Evolutionary conservation across 1,140 invertebrate genomes (phyloP), one percentile per base, ranked within the genome.

Genomic region (Eupeodes corollae): DNA sequence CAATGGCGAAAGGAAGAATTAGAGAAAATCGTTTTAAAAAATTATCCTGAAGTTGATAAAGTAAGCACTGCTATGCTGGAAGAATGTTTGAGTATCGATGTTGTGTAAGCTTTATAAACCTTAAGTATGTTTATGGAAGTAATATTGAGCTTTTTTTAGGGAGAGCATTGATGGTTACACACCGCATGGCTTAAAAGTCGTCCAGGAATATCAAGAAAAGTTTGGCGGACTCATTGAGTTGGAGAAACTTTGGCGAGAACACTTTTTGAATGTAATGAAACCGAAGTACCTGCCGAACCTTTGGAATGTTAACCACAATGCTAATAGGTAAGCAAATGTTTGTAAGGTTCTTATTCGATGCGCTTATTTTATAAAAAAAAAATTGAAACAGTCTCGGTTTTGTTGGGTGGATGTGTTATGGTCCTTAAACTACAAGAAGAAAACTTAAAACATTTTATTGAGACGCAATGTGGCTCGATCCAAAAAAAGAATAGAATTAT

Each of bases 271-370:
- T 1, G 75, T 73, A 2, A 89, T 90, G 86, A 63, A 80, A 30
- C 87, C 87, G 0, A 63, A 74, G 34, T 78, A 72, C 67, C 71
- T 91, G 57, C 87, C 88, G 1, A 63, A 74, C 6, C 67, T 84
- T 38, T 91, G 88, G 88, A 88, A 86, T 42, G 67, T 84, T 14
- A 75, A 74, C 51, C 84, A 88, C 54, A 86, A 79, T 55, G 74
- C 77, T 42, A 73, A 80, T 42, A 67, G 65, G 61, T 68, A 44
- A 12, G 33, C 14, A 35, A 21, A 44, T 11, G 32, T 15, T 42
- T 13, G 30, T 12, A 18, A 38, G 34, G 21, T 9, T 16, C 11
- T 11, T 10, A 35, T 18, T 21, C 12, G 21, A 66, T 58, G 61
- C 65, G 35, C 45, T 14, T 38, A 21, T 50, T 37, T 34, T 69